phyloP scores from a whole-genome alignment of 2,888 invertebrate genomes.

The Julus scandinavius region DNA sequence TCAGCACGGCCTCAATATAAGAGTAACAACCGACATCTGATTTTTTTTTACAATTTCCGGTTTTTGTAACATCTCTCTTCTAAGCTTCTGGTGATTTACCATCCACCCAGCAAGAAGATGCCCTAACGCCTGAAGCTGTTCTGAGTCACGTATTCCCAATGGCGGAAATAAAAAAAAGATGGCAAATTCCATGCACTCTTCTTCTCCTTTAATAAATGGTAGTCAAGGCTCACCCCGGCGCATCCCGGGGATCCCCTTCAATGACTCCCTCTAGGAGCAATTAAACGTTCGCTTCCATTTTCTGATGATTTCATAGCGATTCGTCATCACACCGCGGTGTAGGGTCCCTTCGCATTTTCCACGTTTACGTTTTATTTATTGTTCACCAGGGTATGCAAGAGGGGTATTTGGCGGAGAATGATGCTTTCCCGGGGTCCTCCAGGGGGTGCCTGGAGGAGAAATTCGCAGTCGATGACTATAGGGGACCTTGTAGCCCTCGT shows the following conservation, averaged over 20 bases:
- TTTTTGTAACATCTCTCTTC: too few species aligned
- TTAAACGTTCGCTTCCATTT: slow-evolving; percentile 27
- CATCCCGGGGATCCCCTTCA: not conserved
- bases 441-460: not conserved
- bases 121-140: not conserved
- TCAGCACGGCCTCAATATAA: too few species aligned
- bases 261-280: slow-evolving; percentile 27
- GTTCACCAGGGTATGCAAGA: not conserved
- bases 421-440: not conserved
- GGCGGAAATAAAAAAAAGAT: not conserved
- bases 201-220: not conserved
- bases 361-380: slow-evolving; percentile 21
- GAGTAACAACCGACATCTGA: too few species aligned
- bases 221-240: slow-evolving; percentile 11
- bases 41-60: too few species aligned
- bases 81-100: not conserved
- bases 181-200: slow-evolving; percentile 1
- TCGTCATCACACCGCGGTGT: not conserved
- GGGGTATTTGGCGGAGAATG: not conserved
- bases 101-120: not conserved
- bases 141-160: slow-evolving; percentile 8
- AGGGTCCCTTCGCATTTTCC: not conserved
- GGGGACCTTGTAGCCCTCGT: not conserved
- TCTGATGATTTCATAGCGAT: slow-evolving; percentile 21
- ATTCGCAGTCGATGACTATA: not conserved